phyloP scores from a whole-genome alignment of 92 coral and sea anemone genomes.

The Palythoa grandis region DNA sequence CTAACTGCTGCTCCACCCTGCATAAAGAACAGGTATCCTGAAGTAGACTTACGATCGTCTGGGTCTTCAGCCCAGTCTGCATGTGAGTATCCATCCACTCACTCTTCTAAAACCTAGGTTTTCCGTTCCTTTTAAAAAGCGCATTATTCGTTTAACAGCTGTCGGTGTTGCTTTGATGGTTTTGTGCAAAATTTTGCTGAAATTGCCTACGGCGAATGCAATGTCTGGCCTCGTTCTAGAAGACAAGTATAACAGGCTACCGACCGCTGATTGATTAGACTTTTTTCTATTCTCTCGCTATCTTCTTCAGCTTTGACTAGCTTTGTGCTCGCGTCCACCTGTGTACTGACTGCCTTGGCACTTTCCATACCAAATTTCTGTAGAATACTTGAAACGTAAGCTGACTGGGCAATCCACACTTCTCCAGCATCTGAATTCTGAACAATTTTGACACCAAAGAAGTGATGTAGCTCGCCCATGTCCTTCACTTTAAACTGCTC shows the following conservation, averaged over 20 bases:
- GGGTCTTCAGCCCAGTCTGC: too few relatives aligned
- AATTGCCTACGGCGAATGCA: not conserved
- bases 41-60: too few relatives aligned
- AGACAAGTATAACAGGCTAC: not conserved
- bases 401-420: constrained; percentile 60
- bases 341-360: constrained; percentile 55
- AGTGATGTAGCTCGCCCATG: constrained; percentile 51
- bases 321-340: constrained; percentile 57
- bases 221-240: not conserved
- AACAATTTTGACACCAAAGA: constrained; percentile 50
- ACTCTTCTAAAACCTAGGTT: too few relatives aligned
- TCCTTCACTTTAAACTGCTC: constrained; percentile 52
- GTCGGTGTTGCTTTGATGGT: not conserved
- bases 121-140: too few relatives aligned
- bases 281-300: not conserved
- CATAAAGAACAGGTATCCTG: constrained; percentile 58
- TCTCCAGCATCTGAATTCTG: constrained; percentile 37
- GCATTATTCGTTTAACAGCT: not conserved
- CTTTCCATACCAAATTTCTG: constrained; percentile 52
- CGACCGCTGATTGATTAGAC: not conserved
- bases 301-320: not conserved
- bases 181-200: not conserved
- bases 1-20: constrained; percentile 43
- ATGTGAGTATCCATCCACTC: too few relatives aligned
- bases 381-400: constrained; percentile 36